Evolutionary conservation across 1,140 invertebrate species (phyloP), one percentile per base, ranked within the genome.

Genomic region (Telenomus remus): DNA sequence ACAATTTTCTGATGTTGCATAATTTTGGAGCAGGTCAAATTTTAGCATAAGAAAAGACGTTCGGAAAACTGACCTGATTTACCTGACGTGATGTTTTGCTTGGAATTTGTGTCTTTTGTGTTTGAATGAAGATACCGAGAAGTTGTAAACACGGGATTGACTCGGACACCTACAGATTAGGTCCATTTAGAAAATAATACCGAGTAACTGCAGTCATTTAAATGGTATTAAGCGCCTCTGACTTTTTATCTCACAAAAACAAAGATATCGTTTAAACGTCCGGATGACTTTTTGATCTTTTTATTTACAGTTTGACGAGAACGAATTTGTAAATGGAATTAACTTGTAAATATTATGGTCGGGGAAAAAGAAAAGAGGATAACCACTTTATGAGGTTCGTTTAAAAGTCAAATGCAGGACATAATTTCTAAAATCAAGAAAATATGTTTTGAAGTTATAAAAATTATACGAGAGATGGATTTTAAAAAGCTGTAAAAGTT

Each of bases 1-100:
- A 12, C 43, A 44, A 44, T 44, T 13, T 39, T 13, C 19, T 47
- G 27, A 33, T 46, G 16, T 50, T 37, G 33, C 46, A 60, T 49
- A 60, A 27, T 50, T 50, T 39, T 42, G 9, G n/a, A 49, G 47
- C 53, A 66, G 54, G 53, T 51, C 53, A 66, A 56, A 60, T 35
- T 66, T 57, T 57, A 66, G 39, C 53, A 57, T 66, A 5, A 51
- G 34, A 59, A 68, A 37, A 42, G 43, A 16, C 47, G 51, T 59
- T 68, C 35, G 48, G 43, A 11, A 50, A 56, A 49, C 11, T 68
- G 64, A 68, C 49, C 64, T 51, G 49, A 59, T 68, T 68, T 68
- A 59, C 55, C 33, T 59, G 64, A 43, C 37, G n/a, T 37, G 49
- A 68, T 51, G 13, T 65, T 59, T 68, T 14, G 37, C 47, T n/a